Conservation (phyloP, 2,888 invertebrate genomes). For the Maniola hyperantus region DNA sequence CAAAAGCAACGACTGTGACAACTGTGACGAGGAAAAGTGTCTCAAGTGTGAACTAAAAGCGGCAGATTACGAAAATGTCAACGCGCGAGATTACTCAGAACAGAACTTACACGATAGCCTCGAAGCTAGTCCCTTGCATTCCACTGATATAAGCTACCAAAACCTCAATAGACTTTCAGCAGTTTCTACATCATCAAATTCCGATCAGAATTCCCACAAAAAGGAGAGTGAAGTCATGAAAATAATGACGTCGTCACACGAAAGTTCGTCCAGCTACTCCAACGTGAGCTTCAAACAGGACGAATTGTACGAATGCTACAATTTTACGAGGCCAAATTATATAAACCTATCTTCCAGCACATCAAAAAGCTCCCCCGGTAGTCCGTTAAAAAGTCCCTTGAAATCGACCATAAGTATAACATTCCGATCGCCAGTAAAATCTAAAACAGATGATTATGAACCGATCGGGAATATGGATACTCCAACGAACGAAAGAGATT, state of each 20-base stretch:
- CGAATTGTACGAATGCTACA: slow-evolving; percentile 70
- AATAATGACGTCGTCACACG: slow-evolving; percentile 76
- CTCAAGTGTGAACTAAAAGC: slow-evolving; percentile 73
- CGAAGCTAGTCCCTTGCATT: slow-evolving; percentile 67
- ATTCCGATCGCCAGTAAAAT: slow-evolving; percentile 85
- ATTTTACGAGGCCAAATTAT: slow-evolving; percentile 71
- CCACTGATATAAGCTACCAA: slow-evolving; percentile 75
- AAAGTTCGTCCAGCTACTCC: slow-evolving; percentile 72
- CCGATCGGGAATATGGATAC: slow-evolving; percentile 65
- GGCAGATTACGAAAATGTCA: slow-evolving; percentile 61
- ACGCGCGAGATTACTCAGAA: slow-evolving; percentile 45
- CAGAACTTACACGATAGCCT: slow-evolving; percentile 55
- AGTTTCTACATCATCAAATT: slow-evolving; percentile 70
- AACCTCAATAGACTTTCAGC: slow-evolving; percentile 76
- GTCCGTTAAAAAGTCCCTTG: slow-evolving; percentile 81
- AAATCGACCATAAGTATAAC: slow-evolving; percentile 89
- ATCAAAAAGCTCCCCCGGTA: slow-evolving; percentile 70
- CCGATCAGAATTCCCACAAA: slow-evolving; percentile 56
- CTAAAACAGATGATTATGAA: slow-evolving; percentile 71
- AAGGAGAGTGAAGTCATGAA: slow-evolving; percentile 55
- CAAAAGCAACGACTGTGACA: slow-evolving; percentile 58
- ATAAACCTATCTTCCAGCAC: slow-evolving; percentile 74
- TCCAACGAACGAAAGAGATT: slow-evolving; percentile 75
- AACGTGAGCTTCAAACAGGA: slow-evolving; percentile 65
- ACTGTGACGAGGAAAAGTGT: slow-evolving; percentile 66